These are phyloP conservation scores for Setophaga kirtlandii DNA, from an alignment of 2,113 vertebrate genomes.

Conservation along the genomic window DNA sequence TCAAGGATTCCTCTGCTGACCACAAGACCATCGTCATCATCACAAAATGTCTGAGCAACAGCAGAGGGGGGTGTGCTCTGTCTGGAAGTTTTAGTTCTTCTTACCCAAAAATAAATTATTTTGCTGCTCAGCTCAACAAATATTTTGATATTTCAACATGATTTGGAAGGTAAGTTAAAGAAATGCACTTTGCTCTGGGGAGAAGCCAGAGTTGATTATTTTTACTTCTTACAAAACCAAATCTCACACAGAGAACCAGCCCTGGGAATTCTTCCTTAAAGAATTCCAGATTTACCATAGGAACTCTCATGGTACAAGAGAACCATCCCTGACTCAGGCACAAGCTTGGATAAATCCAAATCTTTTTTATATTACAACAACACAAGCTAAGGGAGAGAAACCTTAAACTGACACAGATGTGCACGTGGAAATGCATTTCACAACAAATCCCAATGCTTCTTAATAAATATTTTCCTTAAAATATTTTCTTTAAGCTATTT, in stretches of 20 bases:
- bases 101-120: not conserved
- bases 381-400: not conserved
- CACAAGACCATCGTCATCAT: not conserved
- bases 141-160: accelerated
- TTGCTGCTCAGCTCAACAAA: not conserved
- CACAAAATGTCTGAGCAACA: not conserved
- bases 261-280: not conserved
- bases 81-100: not conserved
- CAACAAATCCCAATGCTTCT: not conserved
- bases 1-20: not conserved
- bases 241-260: not conserved
- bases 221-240: not conserved
- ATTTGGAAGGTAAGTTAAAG: not conserved
- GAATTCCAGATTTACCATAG: not conserved
- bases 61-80: not conserved
- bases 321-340: not conserved
- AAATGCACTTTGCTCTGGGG: accelerated
- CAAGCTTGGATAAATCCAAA: too few species aligned
- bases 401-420: not conserved
- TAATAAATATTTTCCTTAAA: not conserved
- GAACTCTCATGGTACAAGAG: not conserved
- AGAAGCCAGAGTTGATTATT: not conserved
- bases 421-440: not conserved
- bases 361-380: not conserved
- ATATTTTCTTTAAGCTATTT: not conserved